Conservation (phyloP, 1,140 invertebrate species). For the Papilio aristodemus region DNA sequence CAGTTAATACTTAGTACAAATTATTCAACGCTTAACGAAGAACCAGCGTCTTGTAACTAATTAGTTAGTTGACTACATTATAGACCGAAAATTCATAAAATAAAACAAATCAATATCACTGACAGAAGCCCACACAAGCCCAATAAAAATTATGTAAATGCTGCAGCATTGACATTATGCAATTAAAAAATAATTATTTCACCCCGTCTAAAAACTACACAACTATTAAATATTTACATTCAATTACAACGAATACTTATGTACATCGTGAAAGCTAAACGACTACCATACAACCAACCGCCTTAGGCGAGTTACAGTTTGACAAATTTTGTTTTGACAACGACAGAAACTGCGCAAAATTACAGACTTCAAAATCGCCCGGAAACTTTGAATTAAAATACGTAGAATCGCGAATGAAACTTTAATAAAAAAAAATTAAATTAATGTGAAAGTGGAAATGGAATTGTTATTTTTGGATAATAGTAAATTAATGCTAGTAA, state of each 20-base stretch:
- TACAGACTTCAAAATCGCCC: no score
- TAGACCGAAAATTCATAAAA: slow-evolving; percentile 44
- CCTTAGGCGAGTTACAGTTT: slow-evolving; percentile 2
- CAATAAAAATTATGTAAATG: slow-evolving; percentile 44
- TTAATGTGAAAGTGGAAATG: no score
- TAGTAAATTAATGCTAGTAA: no score
- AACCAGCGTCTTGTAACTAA: slow-evolving; percentile 1
- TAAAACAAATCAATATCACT: slow-evolving; percentile 75
- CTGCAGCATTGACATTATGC: slow-evolving; percentile 32
- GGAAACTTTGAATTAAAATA: no score
- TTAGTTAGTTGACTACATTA: slow-evolving; percentile 9
- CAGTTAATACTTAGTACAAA: slow-evolving; percentile 23
- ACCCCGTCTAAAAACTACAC: background rate
- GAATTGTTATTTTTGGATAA: no score
- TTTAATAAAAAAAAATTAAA: no score
- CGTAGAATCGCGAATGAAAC: no score
- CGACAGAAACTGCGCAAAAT: background rate
- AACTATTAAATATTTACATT: background rate
- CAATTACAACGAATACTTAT: slow-evolving; percentile 11
- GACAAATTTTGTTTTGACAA: slow-evolving; percentile 15
- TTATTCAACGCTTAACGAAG: slow-evolving; percentile 11
- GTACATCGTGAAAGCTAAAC: slow-evolving; percentile 23
- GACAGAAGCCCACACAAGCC: slow-evolving; percentile 56
- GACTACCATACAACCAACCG: background rate
- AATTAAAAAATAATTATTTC: background rate